phyloP scores from a whole-genome alignment of 2,888 invertebrate species.

The Meloe dianella region DNA sequence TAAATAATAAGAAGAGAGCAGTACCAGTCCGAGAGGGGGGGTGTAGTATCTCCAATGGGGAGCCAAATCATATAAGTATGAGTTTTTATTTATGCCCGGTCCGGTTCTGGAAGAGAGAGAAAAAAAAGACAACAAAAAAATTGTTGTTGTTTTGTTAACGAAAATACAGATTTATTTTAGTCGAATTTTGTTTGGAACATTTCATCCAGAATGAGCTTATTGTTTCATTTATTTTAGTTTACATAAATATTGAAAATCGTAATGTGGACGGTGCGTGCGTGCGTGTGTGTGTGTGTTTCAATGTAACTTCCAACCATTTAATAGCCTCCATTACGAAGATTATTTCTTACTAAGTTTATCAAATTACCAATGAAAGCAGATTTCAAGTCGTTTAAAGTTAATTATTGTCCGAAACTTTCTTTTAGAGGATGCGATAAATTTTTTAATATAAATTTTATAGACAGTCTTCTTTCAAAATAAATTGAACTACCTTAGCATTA shows the following conservation, averaged over 20 bases:
- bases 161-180: neutral
- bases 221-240: conserved; percentile 50
- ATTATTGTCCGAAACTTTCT: conserved; percentile 47
- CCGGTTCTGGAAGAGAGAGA: too few relatives aligned
- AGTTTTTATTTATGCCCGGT: too few relatives aligned
- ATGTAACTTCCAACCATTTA: conserved; percentile 38
- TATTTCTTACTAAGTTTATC: conserved; percentile 45
- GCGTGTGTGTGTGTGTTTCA: too few relatives aligned
- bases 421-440: conserved; percentile 38
- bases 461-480: conserved; percentile 21
- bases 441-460: conserved; percentile 41
- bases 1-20: neutral
- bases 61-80: too few relatives aligned
- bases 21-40: too few relatives aligned
- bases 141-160: neutral
- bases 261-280: conserved; percentile 45
- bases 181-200: neutral
- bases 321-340: conserved; percentile 41
- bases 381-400: conserved; percentile 44
- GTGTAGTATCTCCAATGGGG: too few relatives aligned
- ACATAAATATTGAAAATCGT: conserved; percentile 50
- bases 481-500: conserved; percentile 24
- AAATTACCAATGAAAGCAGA: conserved; percentile 45
- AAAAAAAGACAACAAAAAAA: too few relatives aligned
- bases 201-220: conserved; percentile 35